Base-by-base conservation (phyloP, 2,888 invertebrate species). In the Polydrusus tereticollis region DNA sequence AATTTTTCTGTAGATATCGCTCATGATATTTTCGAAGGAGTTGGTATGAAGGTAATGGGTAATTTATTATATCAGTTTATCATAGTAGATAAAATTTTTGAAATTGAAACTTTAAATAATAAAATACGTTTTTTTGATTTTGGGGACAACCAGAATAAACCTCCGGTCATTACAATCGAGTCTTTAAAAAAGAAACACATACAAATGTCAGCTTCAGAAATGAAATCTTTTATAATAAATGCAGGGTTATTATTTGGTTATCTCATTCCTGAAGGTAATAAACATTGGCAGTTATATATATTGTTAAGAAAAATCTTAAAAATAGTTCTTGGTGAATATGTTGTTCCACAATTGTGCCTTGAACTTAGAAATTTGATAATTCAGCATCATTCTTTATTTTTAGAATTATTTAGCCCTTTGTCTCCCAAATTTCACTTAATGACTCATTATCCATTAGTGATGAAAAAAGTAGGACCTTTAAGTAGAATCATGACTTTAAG, bases 201-300 rank as follows among this genome's bases (percentile, higher is more conserved):
- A 5, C 73, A 43, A 66, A 73, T 75, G 73, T 70, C 68, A 38
- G 63, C 66, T 55, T 55, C 73, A 10, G 75, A 75, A 70, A 67
- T 67, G 63, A 70, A 65, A 55, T 43, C 38, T 18, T 72, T 75
- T 63, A 55, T 70, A 52, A 16, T 73, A n/a, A 47, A 68, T 63
- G 38, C 47, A 16, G 69, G 62, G 4, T 43, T 73, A 41, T 12
- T 73, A 26, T 57, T 73, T 63, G 70, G 70, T 16, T 12, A 67
- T 38, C 29, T 67, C 5, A 43, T 74, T 57, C 70, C 71, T 10
- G 23, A 14, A 55, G 23, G 23, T 21, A 71, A 74, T 64, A 36
- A 26, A 29, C 63, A 57, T 33, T 74, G 71, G 74, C 16, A 66
- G 36, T 21, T 71, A 18, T 74, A 74, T 71, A 71, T 71, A 36